These are phyloP conservation scores for Lamellibrachia columna DNA, from an alignment of 2,888 invertebrate species.

Conservation along the genomic window DNA sequence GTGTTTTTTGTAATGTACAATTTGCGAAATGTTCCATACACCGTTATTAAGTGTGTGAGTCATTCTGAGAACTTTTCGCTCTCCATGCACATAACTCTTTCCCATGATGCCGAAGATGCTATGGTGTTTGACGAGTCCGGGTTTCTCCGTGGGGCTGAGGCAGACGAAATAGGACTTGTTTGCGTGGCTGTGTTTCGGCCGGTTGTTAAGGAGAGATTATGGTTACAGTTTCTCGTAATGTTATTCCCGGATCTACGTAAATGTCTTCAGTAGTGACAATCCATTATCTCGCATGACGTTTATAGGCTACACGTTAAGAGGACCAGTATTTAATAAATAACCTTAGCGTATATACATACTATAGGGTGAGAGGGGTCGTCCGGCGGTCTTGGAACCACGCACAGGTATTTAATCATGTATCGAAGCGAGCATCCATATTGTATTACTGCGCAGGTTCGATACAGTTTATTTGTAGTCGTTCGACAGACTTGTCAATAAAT, in stretches of 20 bases:
- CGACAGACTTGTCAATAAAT: constrained; percentile 12
- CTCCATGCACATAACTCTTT: not conserved
- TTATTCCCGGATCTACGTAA: not conserved
- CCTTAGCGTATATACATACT: not conserved
- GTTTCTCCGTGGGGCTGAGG: not conserved
- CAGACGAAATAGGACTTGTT: not conserved
- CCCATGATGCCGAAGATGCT: not conserved
- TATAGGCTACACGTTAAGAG: not conserved
- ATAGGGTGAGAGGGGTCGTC: not conserved
- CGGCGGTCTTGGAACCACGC: not conserved
- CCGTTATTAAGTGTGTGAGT: not conserved
- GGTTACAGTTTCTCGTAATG: not conserved
- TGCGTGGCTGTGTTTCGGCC: constrained; percentile 3
- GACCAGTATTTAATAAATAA: not conserved
- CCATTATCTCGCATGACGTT: too few species aligned
- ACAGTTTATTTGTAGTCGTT: constrained; percentile 9
- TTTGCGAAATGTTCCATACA: not conserved
- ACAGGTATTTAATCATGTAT: constrained; percentile 3
- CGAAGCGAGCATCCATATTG: not conserved
- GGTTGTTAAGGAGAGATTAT: not conserved
- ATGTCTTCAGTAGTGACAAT: not conserved
- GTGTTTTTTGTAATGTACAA: not conserved
- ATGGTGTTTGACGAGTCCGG: constrained; percentile 6
- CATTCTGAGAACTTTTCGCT: not conserved
- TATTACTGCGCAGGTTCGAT: not conserved